Conservation (phyloP, 1,140 invertebrate genomes). For the Drosophila santomea region DNA sequence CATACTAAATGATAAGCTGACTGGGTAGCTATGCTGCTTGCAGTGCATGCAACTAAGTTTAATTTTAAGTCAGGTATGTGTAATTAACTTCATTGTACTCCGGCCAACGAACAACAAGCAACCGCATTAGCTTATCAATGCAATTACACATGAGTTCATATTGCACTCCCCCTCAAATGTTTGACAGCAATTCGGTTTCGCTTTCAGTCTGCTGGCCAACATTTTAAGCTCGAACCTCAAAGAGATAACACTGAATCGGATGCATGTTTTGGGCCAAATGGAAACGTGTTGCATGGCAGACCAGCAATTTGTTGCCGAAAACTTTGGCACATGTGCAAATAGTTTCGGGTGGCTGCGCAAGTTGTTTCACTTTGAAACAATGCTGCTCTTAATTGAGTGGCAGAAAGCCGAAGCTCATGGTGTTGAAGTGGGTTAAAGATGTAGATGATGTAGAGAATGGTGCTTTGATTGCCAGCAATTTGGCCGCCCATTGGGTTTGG, state of each 20-base stretch:
- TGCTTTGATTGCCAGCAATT: constrained; percentile 24
- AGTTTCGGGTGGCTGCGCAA: constrained; percentile 15
- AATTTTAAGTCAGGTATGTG: not conserved
- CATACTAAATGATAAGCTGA: constrained; percentile 7
- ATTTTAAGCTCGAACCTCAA: constrained; percentile 12
- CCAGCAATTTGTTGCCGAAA: constrained; percentile 51
- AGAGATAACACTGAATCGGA: constrained; percentile 21
- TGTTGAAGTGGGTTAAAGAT: not conserved
- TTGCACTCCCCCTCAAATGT: not conserved
- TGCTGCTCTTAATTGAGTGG: constrained; percentile 51
- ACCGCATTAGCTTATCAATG: constrained; percentile 59
- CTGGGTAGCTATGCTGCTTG: constrained; percentile 11
- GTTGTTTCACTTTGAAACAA: constrained; percentile 44
- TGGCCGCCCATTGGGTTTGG: constrained; percentile 23
- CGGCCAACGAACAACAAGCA: constrained; percentile 1
- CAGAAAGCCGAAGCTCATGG: constrained; percentile 26
- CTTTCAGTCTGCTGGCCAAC: constrained; percentile 8
- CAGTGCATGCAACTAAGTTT: not conserved
- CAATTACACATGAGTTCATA: constrained; percentile 68
- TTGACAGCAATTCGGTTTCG: constrained; percentile 4
- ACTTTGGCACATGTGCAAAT: constrained; percentile 49
- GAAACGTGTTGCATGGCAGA: constrained; percentile 44
- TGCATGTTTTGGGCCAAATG: constrained; percentile 32
- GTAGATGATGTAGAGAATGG: not conserved
- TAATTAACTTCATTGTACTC: constrained; percentile 32